phyloP scores from a whole-genome alignment of 1,140 invertebrate genomes.

The Drosophila arizonae region DNA sequence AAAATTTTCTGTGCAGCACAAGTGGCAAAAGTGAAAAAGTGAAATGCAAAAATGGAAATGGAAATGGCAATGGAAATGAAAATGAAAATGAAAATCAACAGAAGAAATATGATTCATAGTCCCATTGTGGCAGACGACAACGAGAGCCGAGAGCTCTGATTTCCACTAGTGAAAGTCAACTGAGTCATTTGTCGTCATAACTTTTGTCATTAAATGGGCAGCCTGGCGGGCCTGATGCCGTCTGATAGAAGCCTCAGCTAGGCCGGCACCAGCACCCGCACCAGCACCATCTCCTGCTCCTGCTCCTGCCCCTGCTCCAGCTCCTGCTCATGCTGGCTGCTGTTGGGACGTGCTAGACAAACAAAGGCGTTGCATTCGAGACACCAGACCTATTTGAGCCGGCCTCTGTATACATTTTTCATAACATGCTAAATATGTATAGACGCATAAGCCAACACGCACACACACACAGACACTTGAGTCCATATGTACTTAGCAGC shows the following conservation, averaged over 20 bases:
- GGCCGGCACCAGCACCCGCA: too few relatives aligned
- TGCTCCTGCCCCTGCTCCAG: background rate
- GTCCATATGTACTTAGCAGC: slow-evolving; percentile 28
- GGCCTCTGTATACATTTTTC: slow-evolving; percentile 69
- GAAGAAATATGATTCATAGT: slow-evolving; percentile 72
- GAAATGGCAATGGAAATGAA: slow-evolving; percentile 26
- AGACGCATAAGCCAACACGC: slow-evolving; percentile 9
- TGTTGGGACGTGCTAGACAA: slow-evolving; percentile 53
- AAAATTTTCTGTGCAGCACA: slow-evolving; percentile 42
- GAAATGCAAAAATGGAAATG: slow-evolving; percentile 41
- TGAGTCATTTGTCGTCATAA: slow-evolving; percentile 78
- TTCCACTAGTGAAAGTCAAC: slow-evolving; percentile 75
- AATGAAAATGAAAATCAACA: slow-evolving; percentile 40
- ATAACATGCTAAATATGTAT: slow-evolving; percentile 72
- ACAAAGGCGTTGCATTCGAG: slow-evolving; percentile 54
- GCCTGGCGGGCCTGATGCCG: slow-evolving; percentile 16
- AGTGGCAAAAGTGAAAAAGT: slow-evolving; percentile 46
- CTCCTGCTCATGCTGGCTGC: background rate
- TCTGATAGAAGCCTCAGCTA: slow-evolving; percentile 10
- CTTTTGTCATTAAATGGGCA: slow-evolving; percentile 72
- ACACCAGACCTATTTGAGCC: slow-evolving; percentile 18
- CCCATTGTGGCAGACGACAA: slow-evolving; percentile 44
- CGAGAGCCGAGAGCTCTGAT: slow-evolving; percentile 52
- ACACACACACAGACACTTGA: slow-evolving; percentile 9
- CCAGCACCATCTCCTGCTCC: background rate